Conservation (phyloP, 2,797 vertebrate genomes). For the Sebastes jordani region DNA sequence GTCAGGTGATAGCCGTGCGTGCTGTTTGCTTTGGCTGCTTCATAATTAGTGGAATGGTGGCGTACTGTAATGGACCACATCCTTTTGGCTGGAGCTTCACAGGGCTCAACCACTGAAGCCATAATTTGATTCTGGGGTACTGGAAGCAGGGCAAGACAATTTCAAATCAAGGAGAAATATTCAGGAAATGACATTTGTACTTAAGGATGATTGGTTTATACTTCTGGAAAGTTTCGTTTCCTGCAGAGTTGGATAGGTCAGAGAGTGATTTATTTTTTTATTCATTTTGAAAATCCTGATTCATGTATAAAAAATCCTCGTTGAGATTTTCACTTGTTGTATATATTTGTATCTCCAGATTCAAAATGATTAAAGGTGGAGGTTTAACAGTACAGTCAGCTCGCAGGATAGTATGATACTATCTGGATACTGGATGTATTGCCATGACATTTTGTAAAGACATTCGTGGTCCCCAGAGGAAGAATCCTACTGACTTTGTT, state of each 20-base stretch:
- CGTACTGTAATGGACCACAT: constrained; percentile 93
- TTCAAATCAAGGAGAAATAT: constrained; percentile 88
- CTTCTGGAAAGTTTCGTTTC: constrained; percentile 49
- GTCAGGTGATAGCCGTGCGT: constrained; percentile 87
- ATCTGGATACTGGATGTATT: neutral
- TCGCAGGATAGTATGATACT: neutral
- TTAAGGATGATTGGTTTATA: constrained; percentile 40
- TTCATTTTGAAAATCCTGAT: constrained; percentile 28
- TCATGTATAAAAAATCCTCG: constrained; percentile 1
- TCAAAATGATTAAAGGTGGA: neutral
- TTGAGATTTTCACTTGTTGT: neutral
- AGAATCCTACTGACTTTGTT: neutral
- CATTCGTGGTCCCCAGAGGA: neutral
- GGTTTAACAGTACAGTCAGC: neutral
- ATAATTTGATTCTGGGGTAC: constrained; percentile 87
- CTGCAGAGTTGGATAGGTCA: constrained; percentile 5
- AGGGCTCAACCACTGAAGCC: constrained; percentile 73
- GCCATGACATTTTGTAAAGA: neutral
- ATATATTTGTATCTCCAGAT: neutral
- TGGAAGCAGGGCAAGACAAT: constrained; percentile 85
- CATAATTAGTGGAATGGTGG: constrained; percentile 88
- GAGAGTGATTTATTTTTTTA: neutral
- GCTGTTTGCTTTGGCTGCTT: constrained; percentile 89
- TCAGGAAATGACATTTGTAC: constrained; percentile 72
- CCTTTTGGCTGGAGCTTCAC: constrained; percentile 89